These are phyloP conservation scores for Cremastobaeus sp. DNA, from an alignment of 2,888 invertebrate species.

Conservation along the genomic window DNA sequence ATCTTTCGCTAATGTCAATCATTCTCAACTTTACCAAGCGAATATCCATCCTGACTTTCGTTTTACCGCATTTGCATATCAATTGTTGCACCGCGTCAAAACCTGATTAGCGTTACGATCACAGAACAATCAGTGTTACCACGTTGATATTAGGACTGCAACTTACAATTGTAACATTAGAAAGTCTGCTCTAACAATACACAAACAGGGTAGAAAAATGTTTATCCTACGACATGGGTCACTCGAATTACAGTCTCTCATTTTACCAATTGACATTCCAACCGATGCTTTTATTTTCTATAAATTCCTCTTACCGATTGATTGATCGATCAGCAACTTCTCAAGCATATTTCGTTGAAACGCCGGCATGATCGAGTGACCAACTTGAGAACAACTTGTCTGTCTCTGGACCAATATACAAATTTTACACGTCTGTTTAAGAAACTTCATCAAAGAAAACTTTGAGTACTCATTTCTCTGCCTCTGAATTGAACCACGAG, in stretches of 20 bases:
- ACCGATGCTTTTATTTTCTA: not conserved
- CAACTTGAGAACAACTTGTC: slow-evolving; percentile 60
- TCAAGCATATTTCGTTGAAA: slow-evolving; percentile 9
- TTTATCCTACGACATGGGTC: slow-evolving; percentile 34
- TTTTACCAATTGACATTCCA: not conserved
- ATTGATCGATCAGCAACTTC: too few relatives aligned
- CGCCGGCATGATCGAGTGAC: slow-evolving; percentile 46
- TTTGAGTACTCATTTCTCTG: slow-evolving; percentile 60
- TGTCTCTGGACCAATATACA: slow-evolving; percentile 75
- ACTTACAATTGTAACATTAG: slow-evolving; percentile 40
- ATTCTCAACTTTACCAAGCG: slow-evolving; percentile 27
- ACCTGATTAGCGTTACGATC: slow-evolving; percentile 29
- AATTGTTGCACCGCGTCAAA: slow-evolving; percentile 21
- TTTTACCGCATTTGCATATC: slow-evolving; percentile 38
- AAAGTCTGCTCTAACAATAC: slow-evolving; percentile 54
- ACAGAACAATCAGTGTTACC: slow-evolving; percentile 37
- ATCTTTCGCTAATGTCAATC: slow-evolving; percentile 41
- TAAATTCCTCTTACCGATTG: too few relatives aligned
- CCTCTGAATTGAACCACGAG: slow-evolving; percentile 54
- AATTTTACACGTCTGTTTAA: slow-evolving; percentile 76
- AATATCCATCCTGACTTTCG: slow-evolving; percentile 12
- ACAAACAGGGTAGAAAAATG: slow-evolving; percentile 58
- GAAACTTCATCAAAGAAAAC: slow-evolving; percentile 32
- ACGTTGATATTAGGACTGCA: slow-evolving; percentile 54
- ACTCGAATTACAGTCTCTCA: slow-evolving; percentile 18